phyloP scores from a whole-genome alignment of 2,113 vertebrate species.

The Muntiacus muntjak region DNA sequence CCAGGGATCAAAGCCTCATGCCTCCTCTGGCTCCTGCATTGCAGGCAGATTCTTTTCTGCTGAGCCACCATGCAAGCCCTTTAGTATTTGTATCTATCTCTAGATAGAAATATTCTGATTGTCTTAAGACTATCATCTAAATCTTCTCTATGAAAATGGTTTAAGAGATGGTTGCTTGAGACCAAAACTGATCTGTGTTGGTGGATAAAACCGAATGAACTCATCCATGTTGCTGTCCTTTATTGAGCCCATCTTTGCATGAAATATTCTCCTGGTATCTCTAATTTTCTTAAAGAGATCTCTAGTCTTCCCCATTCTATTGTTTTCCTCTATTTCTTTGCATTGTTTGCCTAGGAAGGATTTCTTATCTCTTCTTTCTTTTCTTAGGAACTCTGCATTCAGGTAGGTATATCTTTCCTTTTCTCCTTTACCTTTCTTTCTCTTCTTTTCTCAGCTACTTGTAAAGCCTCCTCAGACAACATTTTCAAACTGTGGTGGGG shows the following conservation, averaged over 20 bases:
- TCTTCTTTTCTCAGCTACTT: not conserved
- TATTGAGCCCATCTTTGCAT: not conserved
- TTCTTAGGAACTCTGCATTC: not conserved
- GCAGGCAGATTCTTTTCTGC: not conserved
- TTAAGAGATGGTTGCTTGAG: not conserved
- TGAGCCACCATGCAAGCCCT: not conserved
- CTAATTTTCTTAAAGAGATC: not conserved
- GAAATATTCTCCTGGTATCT: not conserved
- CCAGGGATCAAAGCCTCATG: accelerated
- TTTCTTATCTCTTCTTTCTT: not conserved
- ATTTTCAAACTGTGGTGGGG: not conserved
- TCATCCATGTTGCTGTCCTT: not conserved
- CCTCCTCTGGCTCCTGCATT: not conserved
- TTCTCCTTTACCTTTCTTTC: not conserved
- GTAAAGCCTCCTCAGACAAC: not conserved
- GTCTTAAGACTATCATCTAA: not conserved
- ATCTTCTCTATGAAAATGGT: not conserved
- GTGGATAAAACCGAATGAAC: not conserved
- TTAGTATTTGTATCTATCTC: not conserved
- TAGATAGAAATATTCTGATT: not conserved
- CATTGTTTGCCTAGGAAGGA: not conserved
- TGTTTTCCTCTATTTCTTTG: not conserved
- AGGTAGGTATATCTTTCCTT: not conserved
- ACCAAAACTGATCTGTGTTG: not conserved
- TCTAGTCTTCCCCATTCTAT: not conserved